Conservation (phyloP, 1,140 invertebrate species). For the Nymphalis io region DNA sequence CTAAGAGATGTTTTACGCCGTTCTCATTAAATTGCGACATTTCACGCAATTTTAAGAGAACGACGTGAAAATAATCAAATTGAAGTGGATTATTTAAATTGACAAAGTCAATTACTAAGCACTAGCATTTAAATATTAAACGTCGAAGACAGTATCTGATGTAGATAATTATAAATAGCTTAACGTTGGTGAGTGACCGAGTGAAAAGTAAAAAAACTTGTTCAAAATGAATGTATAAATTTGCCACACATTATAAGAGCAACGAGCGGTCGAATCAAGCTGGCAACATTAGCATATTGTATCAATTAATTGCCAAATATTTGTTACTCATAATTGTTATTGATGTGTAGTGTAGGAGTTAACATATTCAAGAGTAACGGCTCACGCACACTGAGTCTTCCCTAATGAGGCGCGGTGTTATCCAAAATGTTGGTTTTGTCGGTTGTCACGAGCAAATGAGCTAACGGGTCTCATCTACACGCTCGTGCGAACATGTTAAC, state of each 20-base stretch:
- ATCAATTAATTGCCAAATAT: conserved; percentile 1
- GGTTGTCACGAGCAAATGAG: conserved; percentile 1
- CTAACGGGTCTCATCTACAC: background rate
- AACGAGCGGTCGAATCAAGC: background rate
- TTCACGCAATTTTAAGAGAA: background rate
- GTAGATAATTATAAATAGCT: background rate
- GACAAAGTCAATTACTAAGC: background rate
- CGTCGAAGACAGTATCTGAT: background rate
- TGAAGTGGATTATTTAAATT: background rate
- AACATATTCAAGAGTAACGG: background rate
- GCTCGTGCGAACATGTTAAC: conserved; percentile 7
- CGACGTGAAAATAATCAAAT: background rate
- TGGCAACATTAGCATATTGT: background rate
- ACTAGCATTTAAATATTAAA: background rate
- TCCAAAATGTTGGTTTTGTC: background rate
- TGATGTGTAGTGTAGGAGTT: background rate
- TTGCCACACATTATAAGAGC: background rate
- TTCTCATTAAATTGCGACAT: conserved; percentile 5
- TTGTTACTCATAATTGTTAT: conserved; percentile 2
- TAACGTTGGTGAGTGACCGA: background rate
- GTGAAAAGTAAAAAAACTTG: background rate
- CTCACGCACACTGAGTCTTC: background rate
- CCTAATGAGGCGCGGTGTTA: conserved; percentile 1
- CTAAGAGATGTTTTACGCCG: too few relatives aligned
- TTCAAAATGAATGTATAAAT: background rate